A percentile compares a stretch with the other conserved stretches of the same genome.
Conservation (phyloP, 1,140 invertebrate genomes). For the Anoplolepis gracilipes region DNA sequence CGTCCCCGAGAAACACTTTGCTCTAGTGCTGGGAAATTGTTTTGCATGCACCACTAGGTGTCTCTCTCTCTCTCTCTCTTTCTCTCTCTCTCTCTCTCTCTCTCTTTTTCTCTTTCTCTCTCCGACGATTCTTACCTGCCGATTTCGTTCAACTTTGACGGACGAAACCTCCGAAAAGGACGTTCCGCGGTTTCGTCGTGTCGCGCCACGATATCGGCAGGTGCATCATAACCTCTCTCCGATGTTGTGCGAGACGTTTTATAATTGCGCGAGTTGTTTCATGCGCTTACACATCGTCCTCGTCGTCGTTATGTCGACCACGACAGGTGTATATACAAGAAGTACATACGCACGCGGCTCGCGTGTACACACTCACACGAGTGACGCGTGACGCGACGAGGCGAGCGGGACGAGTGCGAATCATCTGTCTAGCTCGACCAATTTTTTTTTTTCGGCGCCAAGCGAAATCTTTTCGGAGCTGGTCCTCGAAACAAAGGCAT, state of each 20-base stretch:
- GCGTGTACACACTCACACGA: background rate
- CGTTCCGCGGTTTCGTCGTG: background rate
- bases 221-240: constrained; percentile 69
- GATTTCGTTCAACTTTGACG: too few species aligned
- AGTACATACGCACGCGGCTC: background rate
- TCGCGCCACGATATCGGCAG: constrained; percentile 17
- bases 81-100: too few species aligned
- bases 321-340: constrained; percentile 13
- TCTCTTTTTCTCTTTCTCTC: too few species aligned
- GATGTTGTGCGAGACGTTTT: background rate
- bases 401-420: background rate
- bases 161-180: too few species aligned
- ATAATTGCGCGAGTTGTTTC: constrained; percentile 34
- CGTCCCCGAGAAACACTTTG: constrained; percentile 12
- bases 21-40: constrained; percentile 25
- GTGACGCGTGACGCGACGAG: background rate
- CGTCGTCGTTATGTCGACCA: background rate
- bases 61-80: constrained; percentile 24
- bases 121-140: too few species aligned
- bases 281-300: background rate
- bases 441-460: background rate
- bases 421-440: background rate
- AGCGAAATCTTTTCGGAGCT: background rate
- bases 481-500: background rate
- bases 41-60: constrained; percentile 50